Conservation (phyloP, 2,797 vertebrate species). For the Intellagama lesueurii region DNA sequence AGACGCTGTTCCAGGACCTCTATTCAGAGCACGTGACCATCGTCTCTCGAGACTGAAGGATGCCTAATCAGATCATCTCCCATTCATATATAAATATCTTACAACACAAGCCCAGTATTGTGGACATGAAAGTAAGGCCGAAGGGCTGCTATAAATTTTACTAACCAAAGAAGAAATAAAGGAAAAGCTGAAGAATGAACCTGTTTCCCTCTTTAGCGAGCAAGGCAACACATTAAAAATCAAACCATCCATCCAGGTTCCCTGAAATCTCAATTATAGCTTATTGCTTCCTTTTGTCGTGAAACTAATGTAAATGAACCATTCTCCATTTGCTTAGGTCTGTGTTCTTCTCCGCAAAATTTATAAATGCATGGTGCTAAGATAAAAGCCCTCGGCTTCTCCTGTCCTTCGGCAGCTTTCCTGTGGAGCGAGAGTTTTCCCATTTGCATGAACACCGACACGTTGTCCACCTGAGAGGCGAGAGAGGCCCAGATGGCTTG, state of each 20-base stretch:
- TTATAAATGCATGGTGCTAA: background rate
- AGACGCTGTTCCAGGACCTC: no score
- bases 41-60: no score
- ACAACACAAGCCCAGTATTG: background rate
- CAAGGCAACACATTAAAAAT: background rate
- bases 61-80: background rate
- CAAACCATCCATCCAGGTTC: background rate
- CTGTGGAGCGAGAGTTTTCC: background rate
- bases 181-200: background rate
- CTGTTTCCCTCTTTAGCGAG: background rate
- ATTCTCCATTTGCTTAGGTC: background rate
- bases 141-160: background rate
- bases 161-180: background rate
- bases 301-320: background rate
- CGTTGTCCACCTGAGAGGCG: background rate
- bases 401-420: background rate
- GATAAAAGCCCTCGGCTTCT: background rate
- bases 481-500: background rate
- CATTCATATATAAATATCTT: background rate
- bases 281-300: background rate
- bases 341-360: background rate
- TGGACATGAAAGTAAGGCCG: background rate
- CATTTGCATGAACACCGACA: background rate
- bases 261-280: background rate
- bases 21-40: no score